Evolutionary conservation across 2,797 vertebrate species (phyloP).

Genomic region (Lacerta bilineata): DNA sequence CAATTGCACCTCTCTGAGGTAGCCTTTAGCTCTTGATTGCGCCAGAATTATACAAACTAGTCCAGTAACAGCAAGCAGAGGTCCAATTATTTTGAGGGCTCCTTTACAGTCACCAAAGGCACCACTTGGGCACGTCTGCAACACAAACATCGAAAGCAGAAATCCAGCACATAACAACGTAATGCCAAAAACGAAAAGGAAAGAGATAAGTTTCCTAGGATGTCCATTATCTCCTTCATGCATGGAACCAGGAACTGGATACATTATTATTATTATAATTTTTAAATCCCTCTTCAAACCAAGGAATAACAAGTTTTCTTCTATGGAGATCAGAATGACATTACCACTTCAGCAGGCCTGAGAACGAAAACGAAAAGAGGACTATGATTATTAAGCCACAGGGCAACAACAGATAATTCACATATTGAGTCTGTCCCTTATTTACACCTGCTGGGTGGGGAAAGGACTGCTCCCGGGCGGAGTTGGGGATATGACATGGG

Average conservation of each 20-base stretch:
- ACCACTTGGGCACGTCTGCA: conserved; percentile 77
- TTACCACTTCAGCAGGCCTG: conserved; percentile 64
- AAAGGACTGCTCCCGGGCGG: not conserved
- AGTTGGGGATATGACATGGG: not conserved
- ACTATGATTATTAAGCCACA: conserved; percentile 46
- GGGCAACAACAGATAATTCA: not conserved
- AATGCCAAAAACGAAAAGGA: conserved; percentile 79
- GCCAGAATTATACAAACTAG: conserved; percentile 79
- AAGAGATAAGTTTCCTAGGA: conserved; percentile 77
- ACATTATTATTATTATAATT: conserved; percentile 64
- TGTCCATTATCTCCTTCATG: conserved; percentile 62
- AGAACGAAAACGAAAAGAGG: conserved; percentile 60
- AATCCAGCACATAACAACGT: conserved; percentile 79
- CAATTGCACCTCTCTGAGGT: conserved; percentile 66
- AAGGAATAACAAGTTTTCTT: conserved; percentile 6
- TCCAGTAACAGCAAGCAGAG: conserved; percentile 73
- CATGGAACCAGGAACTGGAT: conserved; percentile 65
- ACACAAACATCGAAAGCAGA: conserved; percentile 82
- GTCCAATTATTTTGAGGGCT: conserved; percentile 79
- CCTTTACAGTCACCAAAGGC: conserved; percentile 71
- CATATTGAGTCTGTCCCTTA: not conserved
- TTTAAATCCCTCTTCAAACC: conserved; percentile 48
- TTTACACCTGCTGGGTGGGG: not conserved
- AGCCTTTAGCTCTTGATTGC: conserved; percentile 77
- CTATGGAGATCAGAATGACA: conserved; percentile 41